Percentiles rank a stretch among this genome's conserved stretches.
Conservation (phyloP, 2,888 invertebrate species). For the Ormyrus thymus region DNA sequence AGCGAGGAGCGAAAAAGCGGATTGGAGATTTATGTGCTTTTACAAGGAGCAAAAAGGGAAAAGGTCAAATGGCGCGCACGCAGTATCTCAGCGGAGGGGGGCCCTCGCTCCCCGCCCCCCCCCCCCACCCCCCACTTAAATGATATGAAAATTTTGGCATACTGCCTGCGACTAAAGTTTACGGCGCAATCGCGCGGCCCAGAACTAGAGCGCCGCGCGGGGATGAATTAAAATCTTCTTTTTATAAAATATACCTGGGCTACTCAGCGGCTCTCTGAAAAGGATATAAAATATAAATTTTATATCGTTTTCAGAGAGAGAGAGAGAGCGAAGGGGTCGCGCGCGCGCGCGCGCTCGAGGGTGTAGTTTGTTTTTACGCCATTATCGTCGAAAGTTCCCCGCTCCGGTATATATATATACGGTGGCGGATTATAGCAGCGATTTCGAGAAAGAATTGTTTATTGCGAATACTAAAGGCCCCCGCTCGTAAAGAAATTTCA, state of each 20-base stretch:
- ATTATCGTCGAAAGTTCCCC: no score
- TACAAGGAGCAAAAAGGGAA: conserved; percentile 18
- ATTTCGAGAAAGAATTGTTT: conserved; percentile 23
- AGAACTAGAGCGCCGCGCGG: conserved; percentile 38
- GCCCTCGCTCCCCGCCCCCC: no score
- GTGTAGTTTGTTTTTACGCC: no score
- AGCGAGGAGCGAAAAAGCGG: conserved; percentile 1
- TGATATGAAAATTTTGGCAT: conserved; percentile 48
- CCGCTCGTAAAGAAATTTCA: conserved; percentile 42
- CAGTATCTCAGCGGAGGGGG: neutral
- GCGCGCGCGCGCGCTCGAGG: no score
- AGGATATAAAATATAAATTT: no score
- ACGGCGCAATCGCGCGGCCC: conserved; percentile 41
- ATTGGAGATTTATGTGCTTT: conserved; percentile 27
- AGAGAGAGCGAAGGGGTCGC: no score
- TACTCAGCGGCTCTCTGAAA: no score
- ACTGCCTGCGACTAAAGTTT: conserved; percentile 40
- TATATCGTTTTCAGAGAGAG: no score
- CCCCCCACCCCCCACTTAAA: conserved; percentile 1
- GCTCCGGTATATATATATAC: no score
- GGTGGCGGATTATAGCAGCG: neutral
- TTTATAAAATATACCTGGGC: neutral
- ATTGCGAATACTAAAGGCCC: neutral
- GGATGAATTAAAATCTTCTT: conserved; percentile 35
- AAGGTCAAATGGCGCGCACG: conserved; percentile 16